Conservation (phyloP, 2,888 invertebrate genomes). For the Parnassius mnemosyne region DNA sequence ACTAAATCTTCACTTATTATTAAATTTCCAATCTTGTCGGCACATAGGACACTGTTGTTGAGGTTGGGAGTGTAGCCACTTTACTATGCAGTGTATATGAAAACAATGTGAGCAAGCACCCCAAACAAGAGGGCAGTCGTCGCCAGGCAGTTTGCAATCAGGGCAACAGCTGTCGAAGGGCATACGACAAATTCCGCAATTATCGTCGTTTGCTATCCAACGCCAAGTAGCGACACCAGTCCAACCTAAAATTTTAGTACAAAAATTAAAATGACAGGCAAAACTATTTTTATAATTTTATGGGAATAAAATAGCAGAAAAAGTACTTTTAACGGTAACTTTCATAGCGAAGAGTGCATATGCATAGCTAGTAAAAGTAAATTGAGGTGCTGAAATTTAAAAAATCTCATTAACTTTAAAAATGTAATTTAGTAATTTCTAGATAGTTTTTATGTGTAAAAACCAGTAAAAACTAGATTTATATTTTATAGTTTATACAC, state of each 20-base stretch:
- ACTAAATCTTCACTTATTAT: slow-evolving; percentile 81
- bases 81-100: slow-evolving; percentile 99
- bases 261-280: slow-evolving; percentile 3
- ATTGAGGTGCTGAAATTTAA: too few relatives aligned
- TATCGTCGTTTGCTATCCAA: slow-evolving; percentile 99
- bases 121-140: slow-evolving; percentile 99
- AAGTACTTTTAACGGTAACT: slow-evolving; percentile 83
- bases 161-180: slow-evolving; percentile 99
- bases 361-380: too few relatives aligned
- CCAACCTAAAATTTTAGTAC: slow-evolving; percentile 83
- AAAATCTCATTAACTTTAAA: too few relatives aligned
- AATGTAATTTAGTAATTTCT: too few relatives aligned
- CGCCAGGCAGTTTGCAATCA: slow-evolving; percentile 98
- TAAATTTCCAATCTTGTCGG: slow-evolving; percentile 99
- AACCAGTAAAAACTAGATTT: too few relatives aligned
- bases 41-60: slow-evolving; percentile 98
- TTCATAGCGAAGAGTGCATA: slow-evolving; percentile 67
- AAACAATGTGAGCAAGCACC: slow-evolving; percentile 99
- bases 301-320: not conserved
- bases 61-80: slow-evolving; percentile 98
- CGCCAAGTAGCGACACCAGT: slow-evolving; percentile 98
- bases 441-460: too few relatives aligned
- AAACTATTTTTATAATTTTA: slow-evolving; percentile 11
- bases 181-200: slow-evolving; percentile 99
- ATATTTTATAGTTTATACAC: too few relatives aligned